phyloP scores from a whole-genome alignment of 2,113 vertebrate genomes.

The Nothocercus julius region DNA sequence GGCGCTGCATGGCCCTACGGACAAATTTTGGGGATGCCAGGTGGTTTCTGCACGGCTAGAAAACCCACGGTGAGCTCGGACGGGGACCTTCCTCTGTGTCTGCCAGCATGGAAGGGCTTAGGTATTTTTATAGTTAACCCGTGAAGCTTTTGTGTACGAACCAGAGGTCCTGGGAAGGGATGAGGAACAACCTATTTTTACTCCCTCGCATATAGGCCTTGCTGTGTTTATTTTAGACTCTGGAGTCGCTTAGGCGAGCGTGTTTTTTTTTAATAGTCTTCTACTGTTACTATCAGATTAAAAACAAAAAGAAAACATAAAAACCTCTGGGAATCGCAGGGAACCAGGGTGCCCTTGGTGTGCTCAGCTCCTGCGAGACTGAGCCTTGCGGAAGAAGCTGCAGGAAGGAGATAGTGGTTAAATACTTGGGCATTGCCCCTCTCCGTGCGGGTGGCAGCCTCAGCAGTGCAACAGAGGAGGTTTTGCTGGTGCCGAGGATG shows the following conservation, averaged over 20 bases:
- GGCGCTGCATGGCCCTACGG: neutral
- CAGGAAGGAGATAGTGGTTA: neutral
- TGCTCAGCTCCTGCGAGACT: neutral
- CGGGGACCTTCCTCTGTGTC: neutral
- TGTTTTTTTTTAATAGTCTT: constrained; percentile 43
- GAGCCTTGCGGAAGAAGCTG: neutral
- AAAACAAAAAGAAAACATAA: neutral
- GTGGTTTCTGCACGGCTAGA: neutral
- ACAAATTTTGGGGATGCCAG: neutral
- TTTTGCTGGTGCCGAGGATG: neutral
- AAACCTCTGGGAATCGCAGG: constrained; percentile 26
- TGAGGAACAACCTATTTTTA: constrained; percentile 77
- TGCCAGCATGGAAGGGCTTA: neutral
- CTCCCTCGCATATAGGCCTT: constrained; percentile 63
- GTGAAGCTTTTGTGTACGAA: neutral
- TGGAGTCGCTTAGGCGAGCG: constrained; percentile 1
- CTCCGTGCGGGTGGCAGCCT: fast-evolving
- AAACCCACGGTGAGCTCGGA: neutral
- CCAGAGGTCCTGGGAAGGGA: constrained; percentile 70
- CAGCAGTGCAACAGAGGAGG: neutral
- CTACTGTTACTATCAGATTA: constrained; percentile 54
- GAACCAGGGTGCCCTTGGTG: neutral
- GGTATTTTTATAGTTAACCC: constrained; percentile 61
- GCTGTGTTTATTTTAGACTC: constrained; percentile 70
- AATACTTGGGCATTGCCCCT: fast-evolving